A percentile compares a stretch with the other conserved stretches of the same genome.
Conservation (phyloP, 1,140 invertebrate genomes). For the Cephus cinctus region DNA sequence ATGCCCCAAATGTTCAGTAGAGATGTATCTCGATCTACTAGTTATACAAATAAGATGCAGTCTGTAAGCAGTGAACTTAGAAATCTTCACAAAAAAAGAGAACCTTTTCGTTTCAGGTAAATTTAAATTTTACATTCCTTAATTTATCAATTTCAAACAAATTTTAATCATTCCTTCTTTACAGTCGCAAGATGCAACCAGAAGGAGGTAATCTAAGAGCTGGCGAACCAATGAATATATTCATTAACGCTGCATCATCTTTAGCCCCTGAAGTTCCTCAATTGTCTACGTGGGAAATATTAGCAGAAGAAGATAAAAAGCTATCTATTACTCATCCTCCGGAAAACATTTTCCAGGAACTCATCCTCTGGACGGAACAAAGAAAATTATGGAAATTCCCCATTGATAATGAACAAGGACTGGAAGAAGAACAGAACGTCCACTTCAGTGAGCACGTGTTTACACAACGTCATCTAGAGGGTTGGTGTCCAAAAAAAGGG, state of each 20-base stretch:
- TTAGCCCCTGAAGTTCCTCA: constrained; percentile 38
- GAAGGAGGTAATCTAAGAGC: constrained; percentile 60
- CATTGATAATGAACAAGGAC: constrained; percentile 94
- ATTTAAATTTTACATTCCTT: background rate
- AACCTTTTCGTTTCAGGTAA: too few relatives aligned
- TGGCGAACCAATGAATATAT: constrained; percentile 61
- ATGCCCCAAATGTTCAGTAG: constrained; percentile 14
- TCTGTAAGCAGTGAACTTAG: background rate
- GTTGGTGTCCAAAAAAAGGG: constrained; percentile 86
- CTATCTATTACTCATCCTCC: constrained; percentile 69
- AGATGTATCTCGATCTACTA: constrained; percentile 5
- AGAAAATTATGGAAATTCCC: constrained; percentile 97
- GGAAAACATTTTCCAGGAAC: constrained; percentile 87
- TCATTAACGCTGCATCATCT: constrained; percentile 42
- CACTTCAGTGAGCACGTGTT: constrained; percentile 94
- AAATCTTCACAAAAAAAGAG: too few relatives aligned
- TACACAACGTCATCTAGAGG: constrained; percentile 79
- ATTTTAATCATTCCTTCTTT: background rate
- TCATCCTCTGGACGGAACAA: constrained; percentile 91
- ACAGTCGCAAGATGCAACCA: constrained; percentile 23
- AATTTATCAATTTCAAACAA: background rate
- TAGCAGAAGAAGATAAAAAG: constrained; percentile 67
- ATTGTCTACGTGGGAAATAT: constrained; percentile 67
- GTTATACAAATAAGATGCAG: background rate
- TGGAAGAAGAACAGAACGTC: constrained; percentile 76